Percentiles rank a stretch among this genome's conserved stretches.
Conservation (phyloP, 2,113 vertebrate genomes). For the Chaetodon trifascialis region DNA sequence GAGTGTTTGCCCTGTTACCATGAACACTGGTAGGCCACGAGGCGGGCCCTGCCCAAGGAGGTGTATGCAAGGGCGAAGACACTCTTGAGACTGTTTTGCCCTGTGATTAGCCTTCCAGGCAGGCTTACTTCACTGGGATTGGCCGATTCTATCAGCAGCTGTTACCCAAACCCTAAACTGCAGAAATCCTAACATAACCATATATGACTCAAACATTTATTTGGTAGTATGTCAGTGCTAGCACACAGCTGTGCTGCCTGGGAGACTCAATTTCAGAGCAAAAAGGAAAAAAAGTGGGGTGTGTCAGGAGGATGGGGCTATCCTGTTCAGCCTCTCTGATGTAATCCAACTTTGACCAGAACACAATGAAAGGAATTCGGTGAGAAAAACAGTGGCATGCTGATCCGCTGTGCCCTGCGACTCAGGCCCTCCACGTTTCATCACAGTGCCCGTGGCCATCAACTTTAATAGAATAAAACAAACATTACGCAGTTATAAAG, state of each 20-base stretch:
- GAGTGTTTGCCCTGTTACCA: conserved; percentile 66
- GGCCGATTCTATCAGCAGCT: background rate
- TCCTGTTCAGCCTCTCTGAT: background rate
- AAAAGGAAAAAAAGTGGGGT: background rate
- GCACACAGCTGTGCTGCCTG: background rate
- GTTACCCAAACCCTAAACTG: background rate
- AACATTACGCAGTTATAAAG: background rate
- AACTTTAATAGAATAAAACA: background rate
- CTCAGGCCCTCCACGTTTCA: conserved; percentile 22
- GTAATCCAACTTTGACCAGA: conserved; percentile 39
- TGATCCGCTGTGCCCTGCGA: conserved; percentile 34
- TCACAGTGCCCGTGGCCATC: background rate
- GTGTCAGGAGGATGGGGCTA: conserved; percentile 1
- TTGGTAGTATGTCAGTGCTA: background rate
- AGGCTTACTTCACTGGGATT: background rate
- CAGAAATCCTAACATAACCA: background rate
- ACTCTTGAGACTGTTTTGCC: background rate
- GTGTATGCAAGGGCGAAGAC: conserved; percentile 3
- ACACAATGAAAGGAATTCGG: conserved; percentile 45
- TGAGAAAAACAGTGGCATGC: conserved; percentile 34
- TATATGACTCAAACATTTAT: background rate
- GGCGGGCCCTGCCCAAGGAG: conserved; percentile 26
- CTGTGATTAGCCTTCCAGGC: conserved; percentile 51
- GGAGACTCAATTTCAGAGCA: background rate
- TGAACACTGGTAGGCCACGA: conserved; percentile 40